These are phyloP conservation scores for Pseudomyrmex sp. DNA, from an alignment of 1,140 invertebrate genomes.

Conservation along the genomic window DNA sequence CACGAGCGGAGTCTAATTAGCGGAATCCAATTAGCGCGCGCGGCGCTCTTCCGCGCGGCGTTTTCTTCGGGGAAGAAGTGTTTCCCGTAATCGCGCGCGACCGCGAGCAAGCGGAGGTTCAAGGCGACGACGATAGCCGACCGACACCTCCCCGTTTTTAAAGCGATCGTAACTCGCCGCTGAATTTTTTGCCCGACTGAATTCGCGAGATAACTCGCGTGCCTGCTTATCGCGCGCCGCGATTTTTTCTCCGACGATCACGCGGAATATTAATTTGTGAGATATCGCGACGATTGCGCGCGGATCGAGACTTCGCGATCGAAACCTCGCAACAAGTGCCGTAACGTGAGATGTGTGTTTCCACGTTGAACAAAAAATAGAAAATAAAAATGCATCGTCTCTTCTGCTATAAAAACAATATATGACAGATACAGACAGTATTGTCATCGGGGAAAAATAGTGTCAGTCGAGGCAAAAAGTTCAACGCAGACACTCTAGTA, in stretches of 20 bases:
- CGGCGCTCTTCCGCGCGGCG: constrained; percentile 29
- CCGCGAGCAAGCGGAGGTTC: neutral
- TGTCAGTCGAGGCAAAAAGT: too few species aligned
- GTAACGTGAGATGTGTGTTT: constrained; percentile 5
- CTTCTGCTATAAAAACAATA: neutral
- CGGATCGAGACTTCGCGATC: neutral
- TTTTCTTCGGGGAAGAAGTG: neutral
- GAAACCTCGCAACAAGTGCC: constrained; percentile 39
- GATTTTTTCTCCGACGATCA: neutral
- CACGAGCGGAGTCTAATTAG: constrained; percentile 58
- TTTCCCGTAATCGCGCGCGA: constrained; percentile 5
- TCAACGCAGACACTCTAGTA: too few species aligned
- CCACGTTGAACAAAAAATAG: neutral
- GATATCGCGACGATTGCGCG: constrained; percentile 52
- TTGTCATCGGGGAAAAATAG: too few species aligned
- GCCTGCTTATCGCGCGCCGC: constrained; percentile 13
- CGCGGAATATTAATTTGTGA: constrained; percentile 62
- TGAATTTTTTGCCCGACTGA: constrained; percentile 34
- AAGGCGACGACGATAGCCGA: constrained; percentile 20
- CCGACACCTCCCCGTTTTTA: constrained; percentile 6
- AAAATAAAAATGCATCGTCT: neutral
- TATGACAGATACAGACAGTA: too few species aligned
- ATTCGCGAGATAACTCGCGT: constrained; percentile 34
- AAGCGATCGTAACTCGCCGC: constrained; percentile 22
- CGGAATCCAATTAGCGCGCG: constrained; percentile 64